Percentiles rank a stretch among this genome's conserved stretches.
Conservation (phyloP, 1,140 invertebrate species). For the Lycorma delicatula region DNA sequence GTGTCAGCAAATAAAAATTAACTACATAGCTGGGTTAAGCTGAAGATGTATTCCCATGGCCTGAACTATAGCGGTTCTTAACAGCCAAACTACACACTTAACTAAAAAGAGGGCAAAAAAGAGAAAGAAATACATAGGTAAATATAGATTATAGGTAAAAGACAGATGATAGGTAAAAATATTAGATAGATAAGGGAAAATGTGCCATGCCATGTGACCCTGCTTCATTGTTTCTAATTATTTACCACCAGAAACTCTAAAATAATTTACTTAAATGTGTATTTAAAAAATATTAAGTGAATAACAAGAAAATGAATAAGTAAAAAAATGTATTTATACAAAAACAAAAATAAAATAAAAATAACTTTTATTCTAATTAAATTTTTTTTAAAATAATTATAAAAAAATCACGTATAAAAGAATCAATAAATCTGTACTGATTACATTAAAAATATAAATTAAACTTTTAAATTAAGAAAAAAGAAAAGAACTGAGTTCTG, state of each 20-base stretch:
- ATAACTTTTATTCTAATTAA: conserved; percentile 34
- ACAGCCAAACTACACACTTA: conserved; percentile 2
- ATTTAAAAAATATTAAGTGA: no score
- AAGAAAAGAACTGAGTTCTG: no score
- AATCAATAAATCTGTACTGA: no score
- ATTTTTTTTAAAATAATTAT: no score
- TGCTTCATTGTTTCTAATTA: conserved; percentile 16
- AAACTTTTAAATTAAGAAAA: no score
- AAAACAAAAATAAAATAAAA: conserved; percentile 22
- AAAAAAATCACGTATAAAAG: no score
- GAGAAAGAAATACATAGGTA: conserved; percentile 29
- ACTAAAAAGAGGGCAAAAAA: conserved; percentile 19
- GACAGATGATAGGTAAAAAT: conserved; percentile 13
- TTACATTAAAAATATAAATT: no score
- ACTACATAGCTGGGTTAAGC: no score
- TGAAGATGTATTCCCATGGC: no score
- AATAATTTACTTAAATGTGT: no score
- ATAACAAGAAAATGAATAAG: conserved; percentile 14
- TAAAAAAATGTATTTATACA: conserved; percentile 27
- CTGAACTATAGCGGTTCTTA: neutral
- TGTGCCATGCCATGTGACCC: conserved; percentile 32
- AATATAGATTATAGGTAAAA: conserved; percentile 32
- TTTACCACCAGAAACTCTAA: conserved; percentile 4
- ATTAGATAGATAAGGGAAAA: conserved; percentile 22
- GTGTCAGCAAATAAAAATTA: no score